Evolutionary conservation across 2,797 vertebrate genomes (phyloP).

Genomic region (Ptychobarbus kaznakovi): DNA sequence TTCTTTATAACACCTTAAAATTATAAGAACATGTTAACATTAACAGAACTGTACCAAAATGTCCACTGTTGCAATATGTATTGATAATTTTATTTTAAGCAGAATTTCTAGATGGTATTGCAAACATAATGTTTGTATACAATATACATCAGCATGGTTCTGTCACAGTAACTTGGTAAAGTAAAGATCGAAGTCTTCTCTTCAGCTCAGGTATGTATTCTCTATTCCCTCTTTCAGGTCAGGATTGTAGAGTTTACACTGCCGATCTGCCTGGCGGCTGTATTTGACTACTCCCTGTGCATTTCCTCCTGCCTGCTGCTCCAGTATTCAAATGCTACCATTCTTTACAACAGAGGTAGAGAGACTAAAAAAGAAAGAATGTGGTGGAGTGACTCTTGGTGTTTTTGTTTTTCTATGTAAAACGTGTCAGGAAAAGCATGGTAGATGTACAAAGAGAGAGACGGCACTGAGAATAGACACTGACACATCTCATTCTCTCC

Average conservation of each 20-base stretch:
- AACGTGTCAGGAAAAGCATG: not conserved
- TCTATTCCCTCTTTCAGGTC: not conserved
- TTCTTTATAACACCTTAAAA: not conserved
- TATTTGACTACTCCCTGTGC: constrained; percentile 60
- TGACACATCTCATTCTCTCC: not conserved
- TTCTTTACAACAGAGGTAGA: not conserved
- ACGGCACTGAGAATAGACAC: not conserved
- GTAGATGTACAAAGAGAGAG: not conserved
- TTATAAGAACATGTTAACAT: not conserved
- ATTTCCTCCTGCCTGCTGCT: constrained; percentile 65
- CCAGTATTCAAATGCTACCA: constrained; percentile 65
- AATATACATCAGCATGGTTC: not conserved
- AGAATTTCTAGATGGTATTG: not conserved
- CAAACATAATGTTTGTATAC: not conserved
- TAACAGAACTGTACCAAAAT: not conserved
- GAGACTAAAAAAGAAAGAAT: not conserved
- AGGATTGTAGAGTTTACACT: constrained; percentile 41
- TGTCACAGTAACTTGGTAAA: not conserved
- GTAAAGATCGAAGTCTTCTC: not conserved
- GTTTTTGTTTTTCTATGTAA: constrained; percentile 37
- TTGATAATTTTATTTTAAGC: not conserved
- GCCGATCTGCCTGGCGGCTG: constrained; percentile 24
- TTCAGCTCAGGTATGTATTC: not conserved
- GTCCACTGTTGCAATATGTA: not conserved
- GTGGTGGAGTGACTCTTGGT: not conserved